Evolutionary conservation across 2,797 vertebrate species (phyloP).

Genomic region (Bufotes viridis): DNA sequence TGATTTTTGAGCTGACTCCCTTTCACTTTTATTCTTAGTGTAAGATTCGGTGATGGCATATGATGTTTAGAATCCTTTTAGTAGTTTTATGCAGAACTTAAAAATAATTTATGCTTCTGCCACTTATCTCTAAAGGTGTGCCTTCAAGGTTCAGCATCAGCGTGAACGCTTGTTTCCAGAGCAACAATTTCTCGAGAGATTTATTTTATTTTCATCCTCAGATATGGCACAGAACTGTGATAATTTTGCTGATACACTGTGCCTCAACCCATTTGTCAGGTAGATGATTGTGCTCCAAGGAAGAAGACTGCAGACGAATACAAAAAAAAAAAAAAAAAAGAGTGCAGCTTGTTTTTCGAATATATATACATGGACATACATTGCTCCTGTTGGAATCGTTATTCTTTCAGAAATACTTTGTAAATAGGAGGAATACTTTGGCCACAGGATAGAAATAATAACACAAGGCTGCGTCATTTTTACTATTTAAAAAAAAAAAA

Average conservation of each 20-base stretch:
- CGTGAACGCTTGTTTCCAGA: constrained; percentile 56
- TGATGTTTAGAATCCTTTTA: constrained; percentile 1
- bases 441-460: too few relatives aligned
- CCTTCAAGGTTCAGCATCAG: constrained; percentile 32
- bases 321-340: too few relatives aligned
- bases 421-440: too few relatives aligned
- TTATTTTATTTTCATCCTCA: constrained; percentile 36
- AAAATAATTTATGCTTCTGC: constrained; percentile 27
- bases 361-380: neutral
- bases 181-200: constrained; percentile 52
- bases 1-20: too few relatives aligned
- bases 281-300: neutral
- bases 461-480: too few relatives aligned
- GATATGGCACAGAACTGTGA: constrained; percentile 33
- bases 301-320: constrained; percentile 8
- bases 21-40: neutral
- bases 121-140: constrained; percentile 36
- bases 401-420: too few relatives aligned
- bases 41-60: neutral
- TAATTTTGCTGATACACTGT: constrained; percentile 46
- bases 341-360: neutral
- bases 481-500: too few relatives aligned
- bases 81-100: constrained; percentile 13
- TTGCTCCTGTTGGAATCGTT: too few relatives aligned
- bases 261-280: constrained; percentile 28